Evolutionary conservation across 2,113 vertebrate species (phyloP).

Genomic region (Coregonus clupeaformis): DNA sequence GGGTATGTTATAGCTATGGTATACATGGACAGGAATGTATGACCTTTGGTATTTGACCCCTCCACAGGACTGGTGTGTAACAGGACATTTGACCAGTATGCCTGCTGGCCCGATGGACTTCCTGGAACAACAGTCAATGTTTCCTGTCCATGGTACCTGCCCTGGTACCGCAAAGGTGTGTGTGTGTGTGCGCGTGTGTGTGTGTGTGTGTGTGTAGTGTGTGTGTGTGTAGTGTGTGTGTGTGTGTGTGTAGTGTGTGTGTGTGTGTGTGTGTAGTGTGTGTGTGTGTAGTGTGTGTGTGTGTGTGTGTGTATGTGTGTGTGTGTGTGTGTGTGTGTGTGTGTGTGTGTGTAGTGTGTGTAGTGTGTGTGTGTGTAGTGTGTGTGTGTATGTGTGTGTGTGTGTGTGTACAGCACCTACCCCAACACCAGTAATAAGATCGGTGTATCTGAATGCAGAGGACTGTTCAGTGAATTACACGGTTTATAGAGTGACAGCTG

Average conservation of each 20-base stretch:
- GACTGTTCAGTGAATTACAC: not conserved
- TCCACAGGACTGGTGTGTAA: constrained; percentile 86
- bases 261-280: too few relatives aligned
- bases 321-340: constrained; percentile 16
- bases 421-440: too few relatives aligned
- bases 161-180: constrained; percentile 80
- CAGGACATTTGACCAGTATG: constrained; percentile 88
- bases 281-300: constrained; percentile 1
- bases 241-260: constrained; percentile 26
- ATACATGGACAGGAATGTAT: not conserved
- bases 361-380: constrained; percentile 20
- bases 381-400: constrained; percentile 1
- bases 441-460: not conserved
- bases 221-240: constrained; percentile 1
- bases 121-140: constrained; percentile 84
- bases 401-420: constrained; percentile 11
- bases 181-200: constrained; percentile 3
- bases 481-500: too few relatives aligned
- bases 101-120: constrained; percentile 89
- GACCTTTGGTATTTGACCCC: not conserved
- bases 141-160: constrained; percentile 93
- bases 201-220: not conserved
- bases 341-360: constrained; percentile 6
- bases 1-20: not conserved
- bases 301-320: constrained; percentile 18